Percentiles rank a stretch among this genome's conserved stretches.
These are phyloP conservation scores for Anthonomus grandis DNA, from an alignment of 1,140 invertebrate species.

Conservation along the genomic window DNA sequence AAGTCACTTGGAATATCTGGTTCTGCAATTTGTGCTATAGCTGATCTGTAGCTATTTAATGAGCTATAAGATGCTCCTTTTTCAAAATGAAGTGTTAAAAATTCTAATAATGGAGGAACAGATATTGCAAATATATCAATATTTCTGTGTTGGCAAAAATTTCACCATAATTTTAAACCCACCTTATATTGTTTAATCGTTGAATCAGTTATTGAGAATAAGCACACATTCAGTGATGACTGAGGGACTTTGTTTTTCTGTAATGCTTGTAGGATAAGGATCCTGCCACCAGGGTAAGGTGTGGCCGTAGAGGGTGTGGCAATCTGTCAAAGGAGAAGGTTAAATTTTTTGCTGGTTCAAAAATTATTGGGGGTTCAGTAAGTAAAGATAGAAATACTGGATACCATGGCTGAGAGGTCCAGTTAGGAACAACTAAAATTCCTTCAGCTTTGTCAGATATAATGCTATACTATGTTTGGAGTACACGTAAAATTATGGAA, in stretches of 20 bases:
- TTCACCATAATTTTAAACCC: background rate
- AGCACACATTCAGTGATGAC: background rate
- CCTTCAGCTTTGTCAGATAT: slow-evolving; percentile 28
- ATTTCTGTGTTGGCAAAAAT: background rate
- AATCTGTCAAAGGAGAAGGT: slow-evolving; percentile 7
- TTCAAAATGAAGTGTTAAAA: background rate
- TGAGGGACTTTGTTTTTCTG: background rate
- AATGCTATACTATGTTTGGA: slow-evolving; percentile 35
- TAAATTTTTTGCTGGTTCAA: slow-evolving; percentile 26
- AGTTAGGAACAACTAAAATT: slow-evolving; percentile 32
- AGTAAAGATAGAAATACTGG: slow-evolving; percentile 29
- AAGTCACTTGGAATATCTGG: background rate
- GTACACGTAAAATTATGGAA: slow-evolving; percentile 22
- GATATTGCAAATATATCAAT: too few species aligned
- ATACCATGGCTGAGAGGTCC: slow-evolving; percentile 33
- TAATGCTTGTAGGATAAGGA: slow-evolving; percentile 31
- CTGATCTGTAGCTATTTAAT: background rate
- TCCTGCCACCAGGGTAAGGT: slow-evolving; percentile 33
- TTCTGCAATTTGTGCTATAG: background rate
- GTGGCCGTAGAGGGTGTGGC: slow-evolving; percentile 19
- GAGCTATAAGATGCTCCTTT: background rate
- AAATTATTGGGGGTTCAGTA: slow-evolving; percentile 23
- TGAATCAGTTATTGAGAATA: background rate
- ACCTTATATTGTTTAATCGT: background rate
- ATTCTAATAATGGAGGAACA: background rate